Base-by-base conservation (phyloP, 2,797 vertebrate genomes). In the Anolis apletophallus region DNA sequence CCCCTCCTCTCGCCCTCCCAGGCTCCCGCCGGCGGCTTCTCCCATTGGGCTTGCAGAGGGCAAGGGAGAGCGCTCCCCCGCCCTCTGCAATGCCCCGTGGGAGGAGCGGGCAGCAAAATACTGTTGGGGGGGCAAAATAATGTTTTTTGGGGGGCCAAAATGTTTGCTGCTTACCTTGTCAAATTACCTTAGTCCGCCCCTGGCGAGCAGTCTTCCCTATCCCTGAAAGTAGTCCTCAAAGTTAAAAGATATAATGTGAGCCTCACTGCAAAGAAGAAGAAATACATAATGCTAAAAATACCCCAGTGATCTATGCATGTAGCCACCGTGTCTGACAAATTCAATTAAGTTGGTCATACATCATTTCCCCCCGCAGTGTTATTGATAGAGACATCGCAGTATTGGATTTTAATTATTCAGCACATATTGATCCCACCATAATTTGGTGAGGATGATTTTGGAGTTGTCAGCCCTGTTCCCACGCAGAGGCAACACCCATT, bases 381-480 rank as follows among this genome's bases (percentile, higher is more conserved):
- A 96, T 96, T 96, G 95, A 97, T 95, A 96, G 88, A 96, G 94
- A 96, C 91, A 89, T 93, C 89, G 94, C 90, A 92, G 91, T 95
- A 97, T 96, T 87, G 93, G 95, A 96, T 97, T 97, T 97, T 97
- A 97, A 97, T 97, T 97, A 97, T 97, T 97, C 95, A 96, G 95
- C 91, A 93, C 80, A 88, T 96, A 97, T 97, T 90, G 97, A 97
- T 97, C 92, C 85, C 88, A 93, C 93, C 88, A 96, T 96, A 96
- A 97, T 97, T 94, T 93, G 93, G 91, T 89, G 93, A 96, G 95
- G 96, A 97, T 95, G 93, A 95, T 95, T 96, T 95, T 94, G 88
- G 87, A 92, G 93, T 93, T 95, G 94, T 93, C 96, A 96, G 92
- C 29, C 61, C 61, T 12, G 26, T 91, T 85, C 91, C 21, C 91